phyloP scores from a whole-genome alignment of 53 echinoderm and acorn worm genomes.

The Hippasteria phrygiana region DNA sequence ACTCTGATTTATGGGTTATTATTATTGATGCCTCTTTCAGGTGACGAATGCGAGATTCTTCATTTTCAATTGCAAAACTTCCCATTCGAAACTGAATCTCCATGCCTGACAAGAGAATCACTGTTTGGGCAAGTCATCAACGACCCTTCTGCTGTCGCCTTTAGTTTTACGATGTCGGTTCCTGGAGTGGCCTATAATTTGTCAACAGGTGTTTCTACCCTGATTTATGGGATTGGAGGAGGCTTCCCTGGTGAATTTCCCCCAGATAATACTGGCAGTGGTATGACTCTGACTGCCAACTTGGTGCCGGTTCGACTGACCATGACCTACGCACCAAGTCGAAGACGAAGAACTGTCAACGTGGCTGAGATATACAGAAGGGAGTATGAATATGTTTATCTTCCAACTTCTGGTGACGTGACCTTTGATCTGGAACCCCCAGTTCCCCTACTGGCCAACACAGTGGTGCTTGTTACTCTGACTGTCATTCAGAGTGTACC shows the following conservation, averaged over 20 bases:
- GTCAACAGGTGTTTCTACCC: neutral
- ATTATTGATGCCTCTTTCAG: neutral
- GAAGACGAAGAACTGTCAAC: neutral
- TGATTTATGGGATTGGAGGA: neutral
- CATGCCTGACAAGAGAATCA: neutral
- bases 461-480: neutral
- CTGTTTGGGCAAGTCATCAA: neutral
- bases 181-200: neutral
- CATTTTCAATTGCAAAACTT: neutral
- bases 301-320: neutral
- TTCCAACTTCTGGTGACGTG: neutral
- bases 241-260: neutral
- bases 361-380: neutral
- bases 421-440: conserved; percentile 49
- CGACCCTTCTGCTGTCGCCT: neutral
- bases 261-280: no score
- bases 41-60: neutral
- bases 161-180: neutral
- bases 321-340: neutral
- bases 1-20: no score
- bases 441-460: neutral
- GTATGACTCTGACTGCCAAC: neutral
- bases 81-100: neutral
- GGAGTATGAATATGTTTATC: conserved; percentile 12
- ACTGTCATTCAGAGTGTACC: neutral